A percentile compares a stretch with the other conserved stretches of the same genome.
phyloP scores from a whole-genome alignment of 2,113 vertebrate genomes.

The Anhinga rufa region DNA sequence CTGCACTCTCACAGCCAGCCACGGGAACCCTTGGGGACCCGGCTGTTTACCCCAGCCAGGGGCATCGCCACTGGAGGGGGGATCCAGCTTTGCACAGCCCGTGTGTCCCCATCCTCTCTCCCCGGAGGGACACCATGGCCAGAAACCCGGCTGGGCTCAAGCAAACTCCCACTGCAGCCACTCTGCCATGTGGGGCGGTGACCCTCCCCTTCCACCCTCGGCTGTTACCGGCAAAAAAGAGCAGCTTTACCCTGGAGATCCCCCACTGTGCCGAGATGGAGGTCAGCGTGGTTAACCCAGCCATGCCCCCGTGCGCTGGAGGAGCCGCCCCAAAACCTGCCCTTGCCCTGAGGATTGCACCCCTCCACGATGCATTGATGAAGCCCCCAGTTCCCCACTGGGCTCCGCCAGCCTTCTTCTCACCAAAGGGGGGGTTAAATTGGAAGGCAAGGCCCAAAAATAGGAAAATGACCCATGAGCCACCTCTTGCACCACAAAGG shows the following conservation, averaged over 20 bases:
- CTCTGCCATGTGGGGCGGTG: background rate
- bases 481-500: background rate
- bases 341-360: fast-evolving
- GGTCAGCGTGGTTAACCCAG: too few relatives aligned
- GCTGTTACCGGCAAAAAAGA: background rate
- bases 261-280: background rate
- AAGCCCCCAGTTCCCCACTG: fast-evolving
- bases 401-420: background rate
- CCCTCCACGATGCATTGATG: fast-evolving
- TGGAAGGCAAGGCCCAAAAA: background rate
- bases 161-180: background rate
- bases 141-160: background rate
- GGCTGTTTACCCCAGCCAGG: too few relatives aligned
- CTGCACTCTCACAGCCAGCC: background rate
- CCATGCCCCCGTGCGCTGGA: fast-evolving
- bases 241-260: background rate
- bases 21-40: background rate
- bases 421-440: background rate
- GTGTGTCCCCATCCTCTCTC: background rate
- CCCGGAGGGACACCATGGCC: background rate
- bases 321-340: background rate
- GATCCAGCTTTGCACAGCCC: background rate
- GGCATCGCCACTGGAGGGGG: background rate
- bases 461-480: background rate
- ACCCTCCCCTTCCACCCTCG: background rate